Conservation (phyloP, 2,113 vertebrate species). For the Hyperopisus bebe region DNA sequence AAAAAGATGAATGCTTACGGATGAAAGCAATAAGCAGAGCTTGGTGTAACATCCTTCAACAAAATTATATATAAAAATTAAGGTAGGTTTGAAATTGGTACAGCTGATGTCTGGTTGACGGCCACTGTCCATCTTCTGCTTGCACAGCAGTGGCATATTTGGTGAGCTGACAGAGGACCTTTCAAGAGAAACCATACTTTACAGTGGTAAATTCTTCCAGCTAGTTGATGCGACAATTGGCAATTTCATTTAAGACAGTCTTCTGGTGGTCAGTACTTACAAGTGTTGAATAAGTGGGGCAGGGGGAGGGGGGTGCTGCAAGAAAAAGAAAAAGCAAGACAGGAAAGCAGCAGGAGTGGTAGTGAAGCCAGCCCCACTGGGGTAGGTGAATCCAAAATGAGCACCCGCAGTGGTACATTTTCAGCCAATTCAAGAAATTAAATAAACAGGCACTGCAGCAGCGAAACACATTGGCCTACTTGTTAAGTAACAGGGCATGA, state of each 20-base stretch:
- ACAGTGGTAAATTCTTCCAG: neutral
- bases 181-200: neutral
- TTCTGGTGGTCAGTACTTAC: neutral
- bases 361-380: neutral
- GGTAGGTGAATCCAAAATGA: neutral
- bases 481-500: neutral
- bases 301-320: neutral
- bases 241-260: neutral
- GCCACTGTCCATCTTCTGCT: neutral
- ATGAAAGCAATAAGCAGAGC: neutral
- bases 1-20: neutral
- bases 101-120: neutral
- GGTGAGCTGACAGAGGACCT: neutral
- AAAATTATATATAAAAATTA: neutral
- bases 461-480: neutral
- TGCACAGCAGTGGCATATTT: neutral
- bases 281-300: neutral
- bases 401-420: neutral
- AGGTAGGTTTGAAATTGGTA: neutral
- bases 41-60: neutral
- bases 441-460: neutral
- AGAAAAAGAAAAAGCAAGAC: neutral
- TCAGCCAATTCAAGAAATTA: neutral
- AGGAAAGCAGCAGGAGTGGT: neutral
- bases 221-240: neutral